phyloP scores from a whole-genome alignment of 2,113 vertebrate genomes.

The Atrichornis clamosus region DNA sequence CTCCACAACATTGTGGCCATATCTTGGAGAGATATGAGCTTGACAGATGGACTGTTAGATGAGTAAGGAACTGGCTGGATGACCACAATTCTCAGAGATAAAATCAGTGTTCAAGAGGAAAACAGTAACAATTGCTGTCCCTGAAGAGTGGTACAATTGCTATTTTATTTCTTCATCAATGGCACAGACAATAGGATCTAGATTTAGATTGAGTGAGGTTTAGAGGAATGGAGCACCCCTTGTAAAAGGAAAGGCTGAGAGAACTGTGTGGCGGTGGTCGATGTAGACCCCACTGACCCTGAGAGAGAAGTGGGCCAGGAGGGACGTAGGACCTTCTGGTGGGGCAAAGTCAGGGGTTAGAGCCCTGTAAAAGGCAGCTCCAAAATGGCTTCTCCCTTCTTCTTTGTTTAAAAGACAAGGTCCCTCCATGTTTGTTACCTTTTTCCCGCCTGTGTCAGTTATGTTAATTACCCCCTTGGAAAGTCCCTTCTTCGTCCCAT shows the following conservation, averaged over 20 bases:
- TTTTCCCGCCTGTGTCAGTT: too few species aligned
- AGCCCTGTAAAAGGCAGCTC: too few species aligned
- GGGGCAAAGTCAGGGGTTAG: too few species aligned
- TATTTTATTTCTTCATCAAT: neutral
- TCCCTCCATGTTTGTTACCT: too few species aligned
- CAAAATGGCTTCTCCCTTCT: too few species aligned
- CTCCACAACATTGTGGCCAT: neutral
- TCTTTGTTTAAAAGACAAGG: too few species aligned
- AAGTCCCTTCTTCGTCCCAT: too few species aligned
- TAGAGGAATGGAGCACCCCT: neutral
- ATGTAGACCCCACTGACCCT: too few species aligned
- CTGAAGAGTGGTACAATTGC: neutral
- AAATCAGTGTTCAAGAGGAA: neutral
- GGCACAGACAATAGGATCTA: neutral
- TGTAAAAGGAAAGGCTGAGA: neutral
- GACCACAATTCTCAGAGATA: rapidly evolving
- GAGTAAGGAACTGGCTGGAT: neutral
- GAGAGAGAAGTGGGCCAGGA: too few species aligned
- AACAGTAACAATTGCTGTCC: rapidly evolving
- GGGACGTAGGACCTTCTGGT: too few species aligned
- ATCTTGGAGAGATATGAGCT: neutral
- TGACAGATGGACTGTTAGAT: neutral
- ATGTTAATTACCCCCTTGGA: too few species aligned
- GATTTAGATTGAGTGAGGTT: neutral
- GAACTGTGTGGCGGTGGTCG: too few species aligned